Evolutionary conservation across 2,797 vertebrate genomes (phyloP).

Genomic region (Lutjanus argentimaculatus): DNA sequence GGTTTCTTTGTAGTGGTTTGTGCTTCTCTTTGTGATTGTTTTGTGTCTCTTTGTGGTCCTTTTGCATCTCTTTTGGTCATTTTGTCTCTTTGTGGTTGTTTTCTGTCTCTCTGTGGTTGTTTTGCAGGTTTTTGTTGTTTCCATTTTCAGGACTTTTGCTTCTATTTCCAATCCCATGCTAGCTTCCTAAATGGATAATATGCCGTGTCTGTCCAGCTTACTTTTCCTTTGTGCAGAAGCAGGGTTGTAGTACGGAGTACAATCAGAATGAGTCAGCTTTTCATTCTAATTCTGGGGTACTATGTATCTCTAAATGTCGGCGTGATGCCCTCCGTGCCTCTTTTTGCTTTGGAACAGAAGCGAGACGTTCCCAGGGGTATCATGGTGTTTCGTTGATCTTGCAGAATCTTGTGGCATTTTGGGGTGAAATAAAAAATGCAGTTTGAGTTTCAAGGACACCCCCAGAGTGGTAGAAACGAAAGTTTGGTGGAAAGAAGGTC

Average conservation of each 20-base stretch:
- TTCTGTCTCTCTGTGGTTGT: no score
- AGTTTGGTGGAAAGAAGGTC: conserved; percentile 43
- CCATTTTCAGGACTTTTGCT: no score
- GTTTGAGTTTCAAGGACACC: conserved; percentile 69
- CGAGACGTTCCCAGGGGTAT: conserved; percentile 30
- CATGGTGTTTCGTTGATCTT: conserved; percentile 54
- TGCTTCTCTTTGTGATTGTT: background rate
- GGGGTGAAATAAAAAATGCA: conserved; percentile 68
- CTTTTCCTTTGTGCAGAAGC: conserved; percentile 15
- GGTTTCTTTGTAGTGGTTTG: background rate
- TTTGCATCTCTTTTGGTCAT: background rate
- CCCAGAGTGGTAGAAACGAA: conserved; percentile 32
- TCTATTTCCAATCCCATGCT: background rate
- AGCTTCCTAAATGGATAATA: background rate
- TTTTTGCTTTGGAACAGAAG: conserved; percentile 9
- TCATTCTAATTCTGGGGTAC: conserved; percentile 48
- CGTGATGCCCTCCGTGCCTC: conserved; percentile 34
- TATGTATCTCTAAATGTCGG: conserved; percentile 59
- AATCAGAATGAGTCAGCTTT: conserved; percentile 33
- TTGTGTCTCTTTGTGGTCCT: no score
- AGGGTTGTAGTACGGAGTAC: conserved; percentile 17
- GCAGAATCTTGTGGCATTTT: conserved; percentile 74
- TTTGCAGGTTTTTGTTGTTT: no score
- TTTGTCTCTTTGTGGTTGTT: no score
- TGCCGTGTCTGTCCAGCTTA: background rate